A percentile compares a stretch with the other conserved stretches of the same genome.
These are phyloP conservation scores for Chloroclysta siterata DNA, from an alignment of 2,888 invertebrate species.

Conservation along the genomic window DNA sequence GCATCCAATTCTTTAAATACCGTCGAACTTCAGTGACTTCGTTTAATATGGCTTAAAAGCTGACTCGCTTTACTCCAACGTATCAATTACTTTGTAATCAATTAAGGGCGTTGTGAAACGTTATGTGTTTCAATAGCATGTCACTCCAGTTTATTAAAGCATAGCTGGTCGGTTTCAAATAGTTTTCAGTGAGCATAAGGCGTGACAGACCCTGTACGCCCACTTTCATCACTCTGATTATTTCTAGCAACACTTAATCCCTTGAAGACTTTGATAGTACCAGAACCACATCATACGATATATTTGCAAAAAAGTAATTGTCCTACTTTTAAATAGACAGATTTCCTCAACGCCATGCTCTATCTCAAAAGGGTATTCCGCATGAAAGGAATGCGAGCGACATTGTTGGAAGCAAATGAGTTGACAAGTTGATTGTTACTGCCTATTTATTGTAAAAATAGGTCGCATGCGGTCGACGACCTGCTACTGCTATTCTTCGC, in stretches of 20 bases:
- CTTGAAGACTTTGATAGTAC: background rate
- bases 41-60: slow-evolving; percentile 16
- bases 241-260: background rate
- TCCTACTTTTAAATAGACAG: slow-evolving; percentile 49
- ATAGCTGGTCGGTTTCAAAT: background rate
- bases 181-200: background rate
- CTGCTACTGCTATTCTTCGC: slow-evolving; percentile 53
- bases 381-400: slow-evolving; percentile 62
- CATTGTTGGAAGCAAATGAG: slow-evolving; percentile 68
- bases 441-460: slow-evolving; percentile 73
- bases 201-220: background rate
- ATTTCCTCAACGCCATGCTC: slow-evolving; percentile 46
- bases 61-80: slow-evolving; percentile 9
- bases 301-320: background rate
- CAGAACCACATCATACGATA: background rate
- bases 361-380: slow-evolving; percentile 51
- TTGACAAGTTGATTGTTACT: slow-evolving; percentile 68
- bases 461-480: slow-evolving; percentile 71
- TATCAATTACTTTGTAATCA: slow-evolving; percentile 26
- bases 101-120: slow-evolving; percentile 16
- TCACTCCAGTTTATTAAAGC: slow-evolving; percentile 13
- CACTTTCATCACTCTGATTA: background rate
- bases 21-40: slow-evolving; percentile 18
- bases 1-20: slow-evolving; percentile 16
- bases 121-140: slow-evolving; percentile 10